These are phyloP conservation scores for Octonoba sinensis DNA, from an alignment of 2,888 invertebrate species.

Conservation along the genomic window DNA sequence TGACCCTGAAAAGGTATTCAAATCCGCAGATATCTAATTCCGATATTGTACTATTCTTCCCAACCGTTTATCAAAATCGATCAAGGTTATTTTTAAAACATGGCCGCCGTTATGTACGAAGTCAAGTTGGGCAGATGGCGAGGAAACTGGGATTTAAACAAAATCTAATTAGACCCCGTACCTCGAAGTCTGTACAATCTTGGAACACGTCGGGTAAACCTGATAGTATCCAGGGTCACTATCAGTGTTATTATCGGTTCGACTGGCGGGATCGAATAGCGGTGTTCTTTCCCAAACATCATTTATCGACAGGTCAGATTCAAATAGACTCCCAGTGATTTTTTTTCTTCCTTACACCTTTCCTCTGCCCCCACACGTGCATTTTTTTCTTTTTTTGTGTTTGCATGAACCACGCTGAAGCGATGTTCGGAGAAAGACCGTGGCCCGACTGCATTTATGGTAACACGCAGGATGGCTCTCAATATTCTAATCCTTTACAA, in stretches of 20 bases:
- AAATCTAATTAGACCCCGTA: constrained; percentile 33
- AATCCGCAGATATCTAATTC: neutral
- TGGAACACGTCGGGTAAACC: constrained; percentile 44
- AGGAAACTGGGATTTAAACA: constrained; percentile 15
- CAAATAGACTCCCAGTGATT: neutral
- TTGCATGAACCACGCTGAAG: too few relatives aligned
- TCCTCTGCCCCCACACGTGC: constrained; percentile 18
- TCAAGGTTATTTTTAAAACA: constrained; percentile 7
- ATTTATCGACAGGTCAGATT: constrained; percentile 24
- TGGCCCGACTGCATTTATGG: constrained; percentile 48
- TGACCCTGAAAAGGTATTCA: neutral
- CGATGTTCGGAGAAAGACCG: constrained; percentile 48
- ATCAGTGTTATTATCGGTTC: constrained; percentile 46
- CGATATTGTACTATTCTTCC: neutral
- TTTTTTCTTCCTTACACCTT: constrained; percentile 2
- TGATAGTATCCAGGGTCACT: constrained; percentile 56
- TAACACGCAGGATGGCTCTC: neutral
- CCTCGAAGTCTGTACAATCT: constrained; percentile 28
- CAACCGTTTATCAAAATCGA: neutral
- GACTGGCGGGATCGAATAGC: constrained; percentile 3
- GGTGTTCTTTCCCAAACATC: constrained; percentile 30
- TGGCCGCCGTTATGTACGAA: neutral
- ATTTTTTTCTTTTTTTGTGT: too few relatives aligned
- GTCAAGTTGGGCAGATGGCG: constrained; percentile 35
- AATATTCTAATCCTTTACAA: constrained; percentile 10